Base-by-base conservation (phyloP, 2,797 vertebrate genomes). In the Sebastes jordani region DNA sequence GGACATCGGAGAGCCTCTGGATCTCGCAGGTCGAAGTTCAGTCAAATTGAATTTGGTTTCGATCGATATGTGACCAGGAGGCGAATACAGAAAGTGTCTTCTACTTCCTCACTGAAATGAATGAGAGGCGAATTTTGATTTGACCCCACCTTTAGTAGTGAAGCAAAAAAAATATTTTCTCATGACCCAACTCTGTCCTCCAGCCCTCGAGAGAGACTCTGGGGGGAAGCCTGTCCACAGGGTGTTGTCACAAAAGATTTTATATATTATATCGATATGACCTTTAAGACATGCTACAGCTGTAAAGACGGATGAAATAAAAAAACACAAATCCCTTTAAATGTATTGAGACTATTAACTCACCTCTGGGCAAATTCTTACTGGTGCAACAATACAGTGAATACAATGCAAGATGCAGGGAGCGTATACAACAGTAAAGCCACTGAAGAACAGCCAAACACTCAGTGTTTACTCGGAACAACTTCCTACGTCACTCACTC, bases 401-500 rank as follows among this genome's bases (percentile, higher is more conserved):
- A 68, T 20, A 34, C 22, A 78, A 64, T 72, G 20, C 6, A 42
- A 29, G 6, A 63, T 76, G 29, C 52, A 69, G 54, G 61, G 27
- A 72, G 54, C 71, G 18, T 74, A 67, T 52, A 34, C 38, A 86
- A 36, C 56, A 76, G 64, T 74, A 74, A 80, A 82, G 62, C 81
- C 75, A 74, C 49, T 74, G 22, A 86, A 74, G 52, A 80, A 58
- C 38, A 88, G 69, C 69, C 49, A 69, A 85, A 59, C 71, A 56
- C 66, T 82, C 67, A 34, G 14, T 89, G 82, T 86, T 90, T 88
- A 84, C 78, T 79, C 29, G 5, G 18, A 88, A 63, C 84, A 76
- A 80, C 80, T 88, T 81, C 81, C 69, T 66, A n/a, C 87, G 91
- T 88, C 89, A 85, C 73, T 93, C 84, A 88, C 64, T 84, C 23